These are phyloP conservation scores for Drosophila carrolli DNA, from an alignment of 1,140 invertebrate species.

Conservation along the genomic window DNA sequence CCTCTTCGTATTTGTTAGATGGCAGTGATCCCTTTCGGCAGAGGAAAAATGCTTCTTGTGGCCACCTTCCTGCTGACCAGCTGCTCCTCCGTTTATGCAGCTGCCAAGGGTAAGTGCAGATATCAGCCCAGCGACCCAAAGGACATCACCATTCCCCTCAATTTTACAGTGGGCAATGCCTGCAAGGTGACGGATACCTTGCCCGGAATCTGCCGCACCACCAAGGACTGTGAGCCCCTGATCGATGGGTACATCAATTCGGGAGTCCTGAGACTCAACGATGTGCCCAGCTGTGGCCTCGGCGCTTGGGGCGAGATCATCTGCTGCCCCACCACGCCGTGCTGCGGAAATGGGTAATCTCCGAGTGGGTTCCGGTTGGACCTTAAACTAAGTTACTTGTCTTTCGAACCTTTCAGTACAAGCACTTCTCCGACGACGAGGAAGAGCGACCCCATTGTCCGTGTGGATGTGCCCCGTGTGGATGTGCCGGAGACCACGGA, in stretches of 20 bases:
- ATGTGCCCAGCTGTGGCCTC: slow-evolving; percentile 67
- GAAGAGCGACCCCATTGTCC: not conserved
- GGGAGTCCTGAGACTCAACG: slow-evolving; percentile 17
- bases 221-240: slow-evolving; percentile 46
- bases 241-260: slow-evolving; percentile 52
- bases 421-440: slow-evolving; percentile 4
- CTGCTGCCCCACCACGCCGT: slow-evolving; percentile 62
- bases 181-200: slow-evolving; percentile 38
- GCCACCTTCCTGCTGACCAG: not conserved
- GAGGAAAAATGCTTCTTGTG: not conserved
- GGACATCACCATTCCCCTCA: not conserved
- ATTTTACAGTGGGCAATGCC: slow-evolving; percentile 40
- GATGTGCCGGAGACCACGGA: slow-evolving; percentile 5
- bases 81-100: not conserved
- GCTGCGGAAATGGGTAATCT: slow-evolving; percentile 38
- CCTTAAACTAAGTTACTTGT: not conserved
- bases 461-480: slow-evolving; percentile 27
- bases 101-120: not conserved
- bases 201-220: slow-evolving; percentile 39
- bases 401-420: not conserved
- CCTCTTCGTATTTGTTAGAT: too few relatives aligned
- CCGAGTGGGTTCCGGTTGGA: too few relatives aligned
- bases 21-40: too few relatives aligned
- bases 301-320: slow-evolving; percentile 60
- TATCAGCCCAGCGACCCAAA: too few relatives aligned